Percentiles rank a stretch among this genome's conserved stretches.
Evolutionary conservation across 2,113 vertebrate species (phyloP).

Genomic region (Lagopus muta): DNA sequence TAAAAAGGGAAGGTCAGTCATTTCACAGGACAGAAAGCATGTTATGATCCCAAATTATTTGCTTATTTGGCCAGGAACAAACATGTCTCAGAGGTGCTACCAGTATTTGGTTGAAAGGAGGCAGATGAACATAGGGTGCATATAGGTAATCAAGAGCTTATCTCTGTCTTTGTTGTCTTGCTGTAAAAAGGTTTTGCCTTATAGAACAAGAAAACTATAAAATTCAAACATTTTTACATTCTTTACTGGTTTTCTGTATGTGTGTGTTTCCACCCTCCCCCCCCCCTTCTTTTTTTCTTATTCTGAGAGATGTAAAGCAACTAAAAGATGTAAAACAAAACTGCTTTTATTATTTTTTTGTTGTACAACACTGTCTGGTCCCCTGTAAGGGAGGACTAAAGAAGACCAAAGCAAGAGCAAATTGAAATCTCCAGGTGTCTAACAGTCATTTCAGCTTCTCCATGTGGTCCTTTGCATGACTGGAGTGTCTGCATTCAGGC

Average conservation of each 20-base stretch:
- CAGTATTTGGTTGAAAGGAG: neutral
- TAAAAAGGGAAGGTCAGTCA: neutral
- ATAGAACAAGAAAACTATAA: neutral
- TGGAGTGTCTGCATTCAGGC: neutral
- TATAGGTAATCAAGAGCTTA: fast-evolving
- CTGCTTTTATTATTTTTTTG: neutral
- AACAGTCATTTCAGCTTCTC: constrained; percentile 47
- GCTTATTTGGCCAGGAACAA: neutral
- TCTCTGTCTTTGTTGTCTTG: neutral
- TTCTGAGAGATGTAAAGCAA: neutral
- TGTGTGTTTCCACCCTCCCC: neutral
- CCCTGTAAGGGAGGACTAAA: neutral
- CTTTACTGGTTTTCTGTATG: neutral
- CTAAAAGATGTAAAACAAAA: neutral
- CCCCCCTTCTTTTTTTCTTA: neutral
- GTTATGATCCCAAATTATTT: fast-evolving
- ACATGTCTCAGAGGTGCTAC: fast-evolving
- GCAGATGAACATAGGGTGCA: fast-evolving
- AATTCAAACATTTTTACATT: neutral
- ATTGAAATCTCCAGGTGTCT: constrained; percentile 38
- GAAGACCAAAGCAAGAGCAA: neutral
- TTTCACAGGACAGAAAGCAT: neutral
- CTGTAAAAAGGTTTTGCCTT: neutral
- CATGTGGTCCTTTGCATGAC: neutral
- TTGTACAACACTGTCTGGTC: neutral